These are phyloP conservation scores for Ptilorrhoa leucosticta DNA, from an alignment of 2,113 vertebrate species.

Conservation along the genomic window DNA sequence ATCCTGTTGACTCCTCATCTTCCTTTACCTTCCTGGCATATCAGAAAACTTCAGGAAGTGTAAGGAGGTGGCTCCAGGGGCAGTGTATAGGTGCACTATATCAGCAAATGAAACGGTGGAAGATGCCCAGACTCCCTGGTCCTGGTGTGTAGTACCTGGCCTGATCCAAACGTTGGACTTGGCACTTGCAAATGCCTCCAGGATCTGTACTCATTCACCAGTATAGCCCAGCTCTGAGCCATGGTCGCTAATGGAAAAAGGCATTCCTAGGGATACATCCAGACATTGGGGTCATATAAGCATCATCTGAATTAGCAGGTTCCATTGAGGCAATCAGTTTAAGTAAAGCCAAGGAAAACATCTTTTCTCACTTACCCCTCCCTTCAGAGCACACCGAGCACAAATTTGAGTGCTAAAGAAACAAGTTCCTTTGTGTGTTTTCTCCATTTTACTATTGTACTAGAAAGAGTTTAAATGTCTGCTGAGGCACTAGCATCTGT, in stretches of 20 bases:
- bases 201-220: neutral
- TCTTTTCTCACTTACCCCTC: neutral
- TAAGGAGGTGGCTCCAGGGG: neutral
- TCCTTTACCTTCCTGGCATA: neutral
- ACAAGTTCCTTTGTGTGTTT: neutral
- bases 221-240: neutral
- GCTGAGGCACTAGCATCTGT: conserved; percentile 70
- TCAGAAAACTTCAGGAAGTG: neutral
- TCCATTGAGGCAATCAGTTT: neutral
- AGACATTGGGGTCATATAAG: neutral
- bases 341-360: neutral
- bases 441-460: conserved; percentile 24
- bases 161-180: neutral
- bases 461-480: conserved; percentile 62
- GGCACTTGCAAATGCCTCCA: neutral
- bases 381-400: neutral
- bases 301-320: neutral
- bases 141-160: neutral
- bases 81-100: neutral
- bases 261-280: neutral
- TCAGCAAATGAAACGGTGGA: neutral
- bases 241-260: neutral
- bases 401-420: neutral
- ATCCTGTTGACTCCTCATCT: conserved; percentile 20
- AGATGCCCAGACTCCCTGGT: neutral